Base-by-base conservation (phyloP, 2,888 invertebrate genomes). In the Orthonevra nobilis region DNA sequence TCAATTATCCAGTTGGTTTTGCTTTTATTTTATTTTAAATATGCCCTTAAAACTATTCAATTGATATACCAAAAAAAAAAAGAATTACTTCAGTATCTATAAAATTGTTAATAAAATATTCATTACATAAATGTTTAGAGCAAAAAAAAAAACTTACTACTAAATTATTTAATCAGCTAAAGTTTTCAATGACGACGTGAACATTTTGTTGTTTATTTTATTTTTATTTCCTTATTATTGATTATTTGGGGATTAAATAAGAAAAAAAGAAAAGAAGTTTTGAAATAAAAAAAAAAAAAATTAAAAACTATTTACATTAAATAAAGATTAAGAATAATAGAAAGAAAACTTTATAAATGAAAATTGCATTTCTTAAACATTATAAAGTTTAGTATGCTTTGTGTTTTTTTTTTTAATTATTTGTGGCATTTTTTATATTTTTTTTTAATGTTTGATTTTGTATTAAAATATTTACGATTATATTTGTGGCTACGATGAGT, bases 271-370 rank as follows among this genome's bases (percentile, higher is more conserved):
- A 85, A 86, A 86, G 84, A 86, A 85, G 15, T 23, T 36, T 20
- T 17, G 23, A 23, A 23, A 83, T 84, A 83, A 83, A 86, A 84
- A 83, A 83, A 79, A 81, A 82, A 82, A 81, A 70, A 74, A 83
- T 68, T 79, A 83, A 81, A 82, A 83, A 83, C 85, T 85, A 84
- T 81, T 84, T 85, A 86, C 85, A 85, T 83, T 86, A n/a, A 60
- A 17, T 26, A 7, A n/a, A 23, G 46, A 66, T 54, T 64, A 26
- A 32, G 12, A 32, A 42, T 42, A 12, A 48, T 70, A 81, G 81
- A 64, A 46, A 50, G 77, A 34, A 15, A 56, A 38, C 42, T 54
- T 42, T n/a, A 30, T 34, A 46, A 68, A 72, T 68, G 50, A 75
- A 60, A 26, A 42, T 36, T 50, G 60, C n/a, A n/a, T n/a, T n/a